Base-by-base conservation (phyloP, 2,888 invertebrate genomes). In the Omphaloscelis lunosa region DNA sequence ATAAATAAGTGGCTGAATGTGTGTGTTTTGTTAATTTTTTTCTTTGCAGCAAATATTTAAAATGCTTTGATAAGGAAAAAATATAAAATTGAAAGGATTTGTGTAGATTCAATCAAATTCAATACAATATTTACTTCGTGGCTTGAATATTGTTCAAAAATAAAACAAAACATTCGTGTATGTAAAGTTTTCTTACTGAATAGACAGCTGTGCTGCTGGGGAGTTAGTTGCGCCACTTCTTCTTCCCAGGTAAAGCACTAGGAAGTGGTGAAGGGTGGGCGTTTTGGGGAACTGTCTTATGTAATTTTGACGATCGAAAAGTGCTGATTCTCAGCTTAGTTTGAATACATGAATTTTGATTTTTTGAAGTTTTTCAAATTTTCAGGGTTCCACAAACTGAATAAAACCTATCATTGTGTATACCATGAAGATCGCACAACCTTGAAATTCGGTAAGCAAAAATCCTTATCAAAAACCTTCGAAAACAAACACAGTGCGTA, bases 1-100 rank as follows among this genome's bases (percentile, higher is more conserved):
- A 67, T 62, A 82, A 79, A 82, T 82, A 82, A 61, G 39, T 82
- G 56, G n/a, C 29, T 20, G 53, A 58, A 53, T 66, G 65, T 76
- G 63, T 63, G 39, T 53, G 59, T 62, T 66, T 71, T 69, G 23
- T 39, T 39, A 29, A 51, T 56, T 58, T 68, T 62, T 63, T 15
- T 58, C 51, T 69, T 15, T 27, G 1, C 8, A 39, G 9, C 0
- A 34, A 34, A 41, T 39, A n/a, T 48, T 69, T 12, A 15, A 29
- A 66, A 20, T 17, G 6, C 7, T 48, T 23, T 5, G 17, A 27
- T 34, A 12, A 11, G n/a, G 1, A 15, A 15, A 29, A 48, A 4
- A 48, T 4, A 17, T 34, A 7, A 17, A 45, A 45, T 9, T 23
- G 3, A 20, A 48, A 39, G 27, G 39, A 23, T 23, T 17, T 53